phyloP scores from a whole-genome alignment of 1,140 invertebrate species.

The Sesamia nonagrioides region DNA sequence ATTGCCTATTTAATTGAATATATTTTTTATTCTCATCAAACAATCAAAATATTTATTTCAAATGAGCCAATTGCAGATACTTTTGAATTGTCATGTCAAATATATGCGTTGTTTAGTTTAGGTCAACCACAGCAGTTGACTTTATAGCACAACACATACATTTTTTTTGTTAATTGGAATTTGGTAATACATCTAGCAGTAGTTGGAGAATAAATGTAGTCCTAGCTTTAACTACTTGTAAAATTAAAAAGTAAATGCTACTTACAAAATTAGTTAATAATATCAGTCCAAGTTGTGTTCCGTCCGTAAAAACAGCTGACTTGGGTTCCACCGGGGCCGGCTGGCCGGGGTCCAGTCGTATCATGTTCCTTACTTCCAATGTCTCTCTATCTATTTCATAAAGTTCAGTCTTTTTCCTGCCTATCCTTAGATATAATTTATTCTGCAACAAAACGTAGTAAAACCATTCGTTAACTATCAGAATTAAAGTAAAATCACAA shows the following conservation, averaged over 20 bases:
- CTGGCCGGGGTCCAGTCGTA: slow-evolving; percentile 89
- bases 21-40: too few species aligned
- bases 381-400: slow-evolving; percentile 89
- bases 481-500: neutral
- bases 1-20: too few species aligned
- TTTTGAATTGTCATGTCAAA: too few species aligned
- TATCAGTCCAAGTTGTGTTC: slow-evolving; percentile 94
- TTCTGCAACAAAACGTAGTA: slow-evolving; percentile 77
- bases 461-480: neutral
- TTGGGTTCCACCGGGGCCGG: slow-evolving; percentile 88
- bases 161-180: too few species aligned
- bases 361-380: slow-evolving; percentile 88
- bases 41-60: too few species aligned
- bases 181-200: too few species aligned
- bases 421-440: slow-evolving; percentile 87
- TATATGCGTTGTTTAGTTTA: too few species aligned
- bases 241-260: neutral
- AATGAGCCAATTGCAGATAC: too few species aligned
- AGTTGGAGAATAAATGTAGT: too few species aligned
- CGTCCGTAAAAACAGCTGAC: slow-evolving; percentile 94
- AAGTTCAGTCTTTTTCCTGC: slow-evolving; percentile 89
- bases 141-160: too few species aligned
- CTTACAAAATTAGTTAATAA: slow-evolving; percentile 94
- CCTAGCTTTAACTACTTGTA: neutral
- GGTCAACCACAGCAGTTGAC: too few species aligned